Evolutionary conservation across 2,113 vertebrate genomes (phyloP).

Genomic region (Cichladusa arquata): DNA sequence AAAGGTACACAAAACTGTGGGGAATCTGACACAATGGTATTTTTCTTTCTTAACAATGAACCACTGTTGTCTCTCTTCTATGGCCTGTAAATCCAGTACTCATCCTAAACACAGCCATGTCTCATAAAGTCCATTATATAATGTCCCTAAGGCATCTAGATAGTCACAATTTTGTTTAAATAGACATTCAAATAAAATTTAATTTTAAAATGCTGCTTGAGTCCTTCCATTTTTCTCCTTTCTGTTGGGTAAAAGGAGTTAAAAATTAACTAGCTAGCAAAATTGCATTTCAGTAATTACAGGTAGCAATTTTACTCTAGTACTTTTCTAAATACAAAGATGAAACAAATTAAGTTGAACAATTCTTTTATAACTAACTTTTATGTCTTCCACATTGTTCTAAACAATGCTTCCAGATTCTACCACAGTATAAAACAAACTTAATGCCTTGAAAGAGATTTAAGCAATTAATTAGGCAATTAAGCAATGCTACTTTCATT

Average conservation of each 20-base stretch:
- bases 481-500: conserved; percentile 10
- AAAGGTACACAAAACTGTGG: not conserved
- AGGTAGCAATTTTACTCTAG: conserved; percentile 30
- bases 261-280: conserved; percentile 51
- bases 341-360: conserved; percentile 66
- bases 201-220: not conserved
- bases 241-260: conserved; percentile 41
- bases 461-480: conserved; percentile 20
- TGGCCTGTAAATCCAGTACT: not conserved
- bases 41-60: not conserved
- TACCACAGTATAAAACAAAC: conserved; percentile 31
- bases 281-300: conserved; percentile 50
- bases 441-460: conserved; percentile 38
- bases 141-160: not conserved
- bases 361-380: conserved; percentile 58
- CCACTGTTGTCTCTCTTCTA: not conserved
- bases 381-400: conserved; percentile 42
- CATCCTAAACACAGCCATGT: not conserved
- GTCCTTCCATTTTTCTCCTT: conserved; percentile 17
- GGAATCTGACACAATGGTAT: not conserved
- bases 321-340: conserved; percentile 56
- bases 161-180: not conserved
- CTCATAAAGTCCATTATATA: not conserved
- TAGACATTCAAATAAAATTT: not conserved
- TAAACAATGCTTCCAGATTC: conserved; percentile 52